Base-by-base conservation (phyloP, 2,797 vertebrate species). In the Acipenser ruthenus region DNA sequence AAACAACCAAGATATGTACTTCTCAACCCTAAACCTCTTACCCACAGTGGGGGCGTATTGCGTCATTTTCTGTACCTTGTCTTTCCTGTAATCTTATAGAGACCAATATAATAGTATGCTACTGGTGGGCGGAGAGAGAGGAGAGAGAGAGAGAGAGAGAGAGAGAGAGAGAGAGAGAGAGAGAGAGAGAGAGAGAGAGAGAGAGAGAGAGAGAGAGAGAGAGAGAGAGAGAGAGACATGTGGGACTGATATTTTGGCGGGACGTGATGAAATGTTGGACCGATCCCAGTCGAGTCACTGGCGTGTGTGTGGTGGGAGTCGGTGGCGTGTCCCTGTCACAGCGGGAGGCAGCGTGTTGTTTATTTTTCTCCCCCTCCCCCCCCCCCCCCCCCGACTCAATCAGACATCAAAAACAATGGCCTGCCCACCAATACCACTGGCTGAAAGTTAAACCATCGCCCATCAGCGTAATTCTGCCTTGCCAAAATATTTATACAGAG, bases 401-500 rank as follows among this genome's bases (percentile, higher is more conserved):
- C 86, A 83, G 84, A 88, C 66, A 75, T 80, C 75, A 76, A 79
- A 37, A 37, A 83, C 78, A 77, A 76, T 76, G 80, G 85, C 80
- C 82, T 82, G 83, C 82, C 83, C 83, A 78, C 82, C 79, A 79
- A 83, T 85, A 82, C 85, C 77, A 90, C 84, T 90, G 89, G 89
- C 86, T 87, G 85, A 85, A 78, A 83, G 79, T 6, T 7, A 13
- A 15, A 55, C 13, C 75, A 79, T 86, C 84, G 87, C 89, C 88
- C 88, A 87, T 87, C 86, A 82, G 84, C 86, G 87, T 83, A 82
- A 88, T 86, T 88, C 86, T 83, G 82, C 88, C 86, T 82, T 10
- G 84, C 84, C 85, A 78, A 85, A 89, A 91, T 89, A 89, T 90
- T 87, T 92, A 89, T 88, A 88, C 81, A 84, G 86, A 88, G 87